Percentiles rank a stretch among this genome's conserved stretches.
Conservation (phyloP, 2,888 invertebrate genomes). For the Agrotis segetum region DNA sequence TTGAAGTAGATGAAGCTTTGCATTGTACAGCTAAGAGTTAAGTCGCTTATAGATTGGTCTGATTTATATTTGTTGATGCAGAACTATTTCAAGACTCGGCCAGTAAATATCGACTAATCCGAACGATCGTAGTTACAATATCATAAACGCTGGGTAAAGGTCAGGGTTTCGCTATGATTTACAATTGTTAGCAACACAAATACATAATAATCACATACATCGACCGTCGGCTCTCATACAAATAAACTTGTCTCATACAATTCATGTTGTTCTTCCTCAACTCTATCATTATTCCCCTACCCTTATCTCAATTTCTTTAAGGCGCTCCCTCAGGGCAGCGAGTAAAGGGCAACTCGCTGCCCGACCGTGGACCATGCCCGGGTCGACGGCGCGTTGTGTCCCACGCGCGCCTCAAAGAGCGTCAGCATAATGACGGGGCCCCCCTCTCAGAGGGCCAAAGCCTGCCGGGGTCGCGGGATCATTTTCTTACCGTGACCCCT, state of each 20-base stretch:
- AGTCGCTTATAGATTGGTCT: constrained; percentile 29
- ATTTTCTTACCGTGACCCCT: too few species aligned
- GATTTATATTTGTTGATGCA: constrained; percentile 52
- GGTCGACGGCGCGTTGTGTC: too few species aligned
- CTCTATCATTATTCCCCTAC: background rate
- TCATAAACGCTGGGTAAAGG: constrained; percentile 24
- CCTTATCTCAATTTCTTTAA: too few species aligned
- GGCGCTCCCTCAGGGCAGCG: too few species aligned
- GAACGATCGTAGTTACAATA: constrained; percentile 36
- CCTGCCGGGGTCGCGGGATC: too few species aligned
- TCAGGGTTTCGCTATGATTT: constrained; percentile 16
- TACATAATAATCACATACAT: background rate
- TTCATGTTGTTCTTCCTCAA: background rate
- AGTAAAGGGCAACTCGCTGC: too few species aligned
- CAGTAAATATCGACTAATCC: constrained; percentile 44
- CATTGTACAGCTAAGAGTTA: constrained; percentile 20
- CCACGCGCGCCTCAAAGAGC: too few species aligned
- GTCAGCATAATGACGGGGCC: too few species aligned
- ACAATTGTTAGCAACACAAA: background rate
- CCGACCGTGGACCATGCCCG: too few species aligned
- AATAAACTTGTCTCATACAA: too few species aligned
- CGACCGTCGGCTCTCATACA: background rate
- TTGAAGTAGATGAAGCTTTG: background rate
- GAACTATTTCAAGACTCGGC: constrained; percentile 42
- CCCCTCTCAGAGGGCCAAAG: too few species aligned